Evolutionary conservation across 1,140 invertebrate genomes (phyloP), one percentile per base, ranked within the genome.

Genomic region (Phymorhynchus buccinoides): DNA sequence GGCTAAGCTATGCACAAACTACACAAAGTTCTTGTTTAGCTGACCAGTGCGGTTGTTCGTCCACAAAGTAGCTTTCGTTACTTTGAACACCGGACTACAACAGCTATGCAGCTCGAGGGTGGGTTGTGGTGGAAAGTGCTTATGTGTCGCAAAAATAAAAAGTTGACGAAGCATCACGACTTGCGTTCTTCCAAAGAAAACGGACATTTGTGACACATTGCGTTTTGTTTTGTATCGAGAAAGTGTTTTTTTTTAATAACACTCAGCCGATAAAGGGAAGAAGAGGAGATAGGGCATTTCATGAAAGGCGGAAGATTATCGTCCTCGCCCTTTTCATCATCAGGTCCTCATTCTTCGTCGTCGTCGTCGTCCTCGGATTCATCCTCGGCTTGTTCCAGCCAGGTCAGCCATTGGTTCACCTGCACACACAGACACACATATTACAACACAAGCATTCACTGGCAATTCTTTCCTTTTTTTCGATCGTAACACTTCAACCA

Each of bases 361-460:
- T 94, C 92, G 52, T 94, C 94, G 16, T 97, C 97, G 56, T 96
- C 97, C 92, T 97, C 96, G 89, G 98, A 96, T 88, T 98, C 97
- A 35, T 91, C 91, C 93, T 98, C 97, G 66, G 97, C 97, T 94
- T 98, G 96, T 94, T 98, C 97, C 88, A 99, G 95, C 97, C 97
- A 99, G 77, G 96, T 98, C 90, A 99, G 95, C 98, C 98, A 99
- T 90, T 96, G 95, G 93, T 99, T 99, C 83, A 99, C 96, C 96
- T 96, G 88, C n/a, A 94, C 93, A 71, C 18, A 62, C n/a, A n/a
- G n/a, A n/a, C n/a, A n/a, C n/a, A n/a, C n/a, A n/a, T n/a, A n/a
- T n/a, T n/a, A n/a, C n/a, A n/a, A n/a, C n/a, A n/a, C n/a, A n/a
- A n/a, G n/a, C n/a, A n/a, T n/a, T n/a, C n/a, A n/a, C n/a, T n/a